Percentiles rank a stretch among this genome's conserved stretches.
Evolutionary conservation across 2,113 vertebrate genomes (phyloP).

Genomic region (Sorex fumeus): DNA sequence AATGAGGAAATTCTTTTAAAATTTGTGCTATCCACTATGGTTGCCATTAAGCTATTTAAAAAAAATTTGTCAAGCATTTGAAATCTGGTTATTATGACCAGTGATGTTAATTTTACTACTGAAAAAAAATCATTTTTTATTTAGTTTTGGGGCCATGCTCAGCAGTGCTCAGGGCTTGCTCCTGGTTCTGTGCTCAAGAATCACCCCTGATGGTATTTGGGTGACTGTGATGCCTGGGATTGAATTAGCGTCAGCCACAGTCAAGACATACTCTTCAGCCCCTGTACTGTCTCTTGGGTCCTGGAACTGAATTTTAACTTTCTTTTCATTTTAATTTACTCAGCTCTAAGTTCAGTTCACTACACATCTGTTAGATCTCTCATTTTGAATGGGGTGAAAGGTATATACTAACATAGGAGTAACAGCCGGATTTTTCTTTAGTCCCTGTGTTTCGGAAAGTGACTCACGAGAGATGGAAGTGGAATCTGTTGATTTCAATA

Average conservation of each 20-base stretch:
- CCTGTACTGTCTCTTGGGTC: too few relatives aligned
- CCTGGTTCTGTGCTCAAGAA: too few relatives aligned
- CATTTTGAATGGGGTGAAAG: background rate
- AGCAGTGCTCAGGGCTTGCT: too few relatives aligned
- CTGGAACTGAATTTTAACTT: slow-evolving; percentile 7
- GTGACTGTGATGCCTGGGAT: too few relatives aligned
- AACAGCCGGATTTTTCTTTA: background rate
- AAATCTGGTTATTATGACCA: background rate
- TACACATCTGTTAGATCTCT: accelerated
- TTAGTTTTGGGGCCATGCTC: too few relatives aligned
- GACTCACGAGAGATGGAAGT: background rate
- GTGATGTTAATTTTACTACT: too few relatives aligned
- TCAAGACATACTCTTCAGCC: too few relatives aligned
- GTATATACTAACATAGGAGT: background rate
- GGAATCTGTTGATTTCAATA: background rate
- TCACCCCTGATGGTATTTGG: too few relatives aligned
- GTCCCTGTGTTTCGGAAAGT: background rate
- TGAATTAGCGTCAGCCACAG: too few relatives aligned
- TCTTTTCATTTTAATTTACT: slow-evolving; percentile 15
- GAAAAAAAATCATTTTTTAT: too few relatives aligned
- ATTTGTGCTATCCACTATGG: background rate
- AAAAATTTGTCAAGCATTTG: background rate
- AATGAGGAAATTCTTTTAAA: background rate
- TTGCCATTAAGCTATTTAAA: background rate
- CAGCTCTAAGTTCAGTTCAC: background rate